Evolutionary conservation across 2,888 invertebrate genomes (phyloP).

Genomic region (Acleris sparsana): DNA sequence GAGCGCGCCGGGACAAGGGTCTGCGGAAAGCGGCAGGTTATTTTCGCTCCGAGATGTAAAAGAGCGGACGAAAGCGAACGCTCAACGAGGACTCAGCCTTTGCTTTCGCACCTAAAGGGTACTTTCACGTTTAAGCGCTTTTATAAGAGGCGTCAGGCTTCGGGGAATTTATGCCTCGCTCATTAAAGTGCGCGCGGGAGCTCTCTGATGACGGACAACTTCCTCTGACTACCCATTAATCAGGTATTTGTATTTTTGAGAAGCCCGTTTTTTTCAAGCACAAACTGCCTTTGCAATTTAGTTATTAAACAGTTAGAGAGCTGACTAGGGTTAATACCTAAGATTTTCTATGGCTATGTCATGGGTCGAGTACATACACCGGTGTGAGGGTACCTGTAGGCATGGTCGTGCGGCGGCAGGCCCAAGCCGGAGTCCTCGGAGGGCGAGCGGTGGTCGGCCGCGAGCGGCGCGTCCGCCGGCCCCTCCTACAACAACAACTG

Average conservation of each 20-base stretch:
- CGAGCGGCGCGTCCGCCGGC: conserved; percentile 82
- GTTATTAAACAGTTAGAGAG: background rate
- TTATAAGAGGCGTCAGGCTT: conserved; percentile 55
- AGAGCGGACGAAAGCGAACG: conserved; percentile 70
- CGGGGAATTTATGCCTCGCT: conserved; percentile 61
- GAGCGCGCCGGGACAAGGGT: conserved; percentile 58
- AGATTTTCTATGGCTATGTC: background rate
- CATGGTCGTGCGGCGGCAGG: conserved; percentile 89
- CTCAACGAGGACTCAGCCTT: conserved; percentile 68
- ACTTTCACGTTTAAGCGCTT: conserved; percentile 65
- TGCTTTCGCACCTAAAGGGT: conserved; percentile 66
- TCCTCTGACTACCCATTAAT: conserved; percentile 23
- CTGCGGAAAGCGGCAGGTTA: conserved; percentile 61
- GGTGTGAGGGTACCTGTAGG: conserved; percentile 84
- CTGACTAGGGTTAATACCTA: conserved; percentile 5
- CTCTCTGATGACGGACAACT: conserved; percentile 17
- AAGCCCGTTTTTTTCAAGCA: background rate
- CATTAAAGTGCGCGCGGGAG: conserved; percentile 49
- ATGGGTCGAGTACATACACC: conserved; percentile 31
- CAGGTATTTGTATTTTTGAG: conserved; percentile 4
- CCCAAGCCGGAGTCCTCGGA: conserved; percentile 98
- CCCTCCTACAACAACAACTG: conserved; percentile 84
- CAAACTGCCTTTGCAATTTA: conserved; percentile 2
- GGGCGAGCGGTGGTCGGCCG: conserved; percentile 91
- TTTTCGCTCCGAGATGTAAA: conserved; percentile 68